Percentiles rank a stretch among this genome's conserved stretches.
Evolutionary conservation across 2,113 vertebrate genomes (phyloP).

Genomic region (Pseudopipra pipra): DNA sequence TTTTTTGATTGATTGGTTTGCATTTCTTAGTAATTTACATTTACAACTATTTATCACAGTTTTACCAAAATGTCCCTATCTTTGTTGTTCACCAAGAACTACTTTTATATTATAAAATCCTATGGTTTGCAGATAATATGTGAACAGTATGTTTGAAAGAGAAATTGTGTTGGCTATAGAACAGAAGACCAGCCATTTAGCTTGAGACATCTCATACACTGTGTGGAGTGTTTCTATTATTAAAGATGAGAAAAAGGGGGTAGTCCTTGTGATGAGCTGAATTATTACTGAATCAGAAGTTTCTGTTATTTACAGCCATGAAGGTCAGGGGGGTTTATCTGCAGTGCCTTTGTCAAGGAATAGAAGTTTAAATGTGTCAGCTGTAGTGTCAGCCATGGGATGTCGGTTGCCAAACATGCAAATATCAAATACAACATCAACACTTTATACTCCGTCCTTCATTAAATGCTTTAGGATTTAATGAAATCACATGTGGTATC

Average conservation of each 20-base stretch:
- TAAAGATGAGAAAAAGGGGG: background rate
- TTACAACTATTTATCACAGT: background rate
- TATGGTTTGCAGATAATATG: background rate
- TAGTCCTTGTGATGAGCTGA: background rate
- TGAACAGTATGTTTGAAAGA: background rate
- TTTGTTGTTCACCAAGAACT: background rate
- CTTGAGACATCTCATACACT: background rate
- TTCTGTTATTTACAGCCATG: background rate
- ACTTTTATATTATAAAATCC: background rate
- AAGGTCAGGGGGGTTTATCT: background rate
- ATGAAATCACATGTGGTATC: background rate
- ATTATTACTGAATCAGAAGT: background rate
- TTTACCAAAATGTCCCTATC: background rate
- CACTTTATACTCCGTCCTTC: background rate
- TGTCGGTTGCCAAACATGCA: background rate
- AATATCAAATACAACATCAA: background rate
- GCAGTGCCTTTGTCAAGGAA: background rate
- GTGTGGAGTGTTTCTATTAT: background rate
- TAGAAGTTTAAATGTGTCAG: background rate
- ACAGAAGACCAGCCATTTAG: background rate
- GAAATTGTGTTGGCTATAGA: background rate
- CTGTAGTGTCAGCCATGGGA: background rate
- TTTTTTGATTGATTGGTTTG: background rate
- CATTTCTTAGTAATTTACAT: background rate
- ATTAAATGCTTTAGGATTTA: constrained; percentile 5